Conservation (phyloP, 2,113 vertebrate species). For the Pluvialis apricaria region DNA sequence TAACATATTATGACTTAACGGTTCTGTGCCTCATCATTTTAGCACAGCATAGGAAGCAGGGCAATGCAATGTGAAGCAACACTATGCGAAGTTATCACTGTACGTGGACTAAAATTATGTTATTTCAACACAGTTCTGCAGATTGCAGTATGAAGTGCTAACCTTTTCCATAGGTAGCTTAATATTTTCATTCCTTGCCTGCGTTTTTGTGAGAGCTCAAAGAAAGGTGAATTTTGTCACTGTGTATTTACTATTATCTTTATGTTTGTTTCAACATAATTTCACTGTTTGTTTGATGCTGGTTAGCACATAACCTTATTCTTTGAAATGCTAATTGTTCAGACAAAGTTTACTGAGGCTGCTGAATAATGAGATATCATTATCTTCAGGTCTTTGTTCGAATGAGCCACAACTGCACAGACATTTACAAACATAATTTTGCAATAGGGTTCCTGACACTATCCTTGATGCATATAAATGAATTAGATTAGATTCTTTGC, state of each 20-base stretch:
- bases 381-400: background rate
- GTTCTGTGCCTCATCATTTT: background rate
- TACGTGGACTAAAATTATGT: background rate
- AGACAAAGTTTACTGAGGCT: background rate
- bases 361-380: background rate
- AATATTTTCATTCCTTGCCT: background rate
- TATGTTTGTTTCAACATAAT: background rate
- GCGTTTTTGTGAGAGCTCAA: background rate
- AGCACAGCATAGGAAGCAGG: background rate
- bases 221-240: background rate
- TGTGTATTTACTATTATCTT: background rate
- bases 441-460: background rate
- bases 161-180: background rate
- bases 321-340: conserved; percentile 13
- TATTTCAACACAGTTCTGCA: background rate
- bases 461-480: background rate
- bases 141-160: background rate
- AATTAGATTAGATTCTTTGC: background rate
- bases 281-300: background rate
- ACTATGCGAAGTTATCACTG: background rate
- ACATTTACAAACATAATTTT: background rate
- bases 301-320: background rate
- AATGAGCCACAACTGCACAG: background rate
- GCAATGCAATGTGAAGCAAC: background rate
- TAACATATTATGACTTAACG: background rate